Conservation (phyloP, 2,888 invertebrate genomes). For the Dusona sp. region DNA sequence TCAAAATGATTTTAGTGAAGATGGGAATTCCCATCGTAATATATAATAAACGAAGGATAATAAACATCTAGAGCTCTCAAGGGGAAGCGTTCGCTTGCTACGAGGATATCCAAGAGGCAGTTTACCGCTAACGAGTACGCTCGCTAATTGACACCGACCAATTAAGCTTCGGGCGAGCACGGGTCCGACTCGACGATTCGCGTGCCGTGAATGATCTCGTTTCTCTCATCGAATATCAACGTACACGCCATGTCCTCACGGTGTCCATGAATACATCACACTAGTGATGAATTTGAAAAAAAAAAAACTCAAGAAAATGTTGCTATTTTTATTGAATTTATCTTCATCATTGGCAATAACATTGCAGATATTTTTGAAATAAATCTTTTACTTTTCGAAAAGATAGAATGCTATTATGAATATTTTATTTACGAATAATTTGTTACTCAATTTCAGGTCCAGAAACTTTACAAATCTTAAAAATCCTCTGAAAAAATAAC, state of each 20-base stretch:
- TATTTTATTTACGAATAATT: not conserved
- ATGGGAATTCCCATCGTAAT: not conserved
- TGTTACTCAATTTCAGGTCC: not conserved
- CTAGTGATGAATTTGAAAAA: not conserved
- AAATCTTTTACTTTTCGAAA: not conserved
- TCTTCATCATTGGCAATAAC: not conserved
- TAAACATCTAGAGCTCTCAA: constrained; percentile 53
- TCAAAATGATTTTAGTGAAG: constrained; percentile 3
- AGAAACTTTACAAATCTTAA: not conserved
- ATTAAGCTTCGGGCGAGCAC: constrained; percentile 69
- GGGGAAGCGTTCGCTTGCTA: constrained; percentile 34
- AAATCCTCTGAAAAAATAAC: not conserved
- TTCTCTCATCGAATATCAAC: constrained; percentile 45
- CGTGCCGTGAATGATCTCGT: constrained; percentile 61
- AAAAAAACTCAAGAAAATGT: not conserved
- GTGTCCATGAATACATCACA: not conserved
- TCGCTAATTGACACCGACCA: constrained; percentile 78
- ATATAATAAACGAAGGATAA: constrained; percentile 44
- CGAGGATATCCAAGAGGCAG: constrained; percentile 64
- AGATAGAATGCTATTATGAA: not conserved
- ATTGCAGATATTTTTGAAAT: not conserved
- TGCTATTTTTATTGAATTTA: not conserved
- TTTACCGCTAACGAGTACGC: constrained; percentile 78
- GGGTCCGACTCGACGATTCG: constrained; percentile 68
- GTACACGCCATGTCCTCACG: not conserved